Percentiles rank a stretch among this genome's conserved stretches.
These are phyloP conservation scores for Morpho helenor DNA, from an alignment of 2,888 invertebrate genomes.

Conservation along the genomic window DNA sequence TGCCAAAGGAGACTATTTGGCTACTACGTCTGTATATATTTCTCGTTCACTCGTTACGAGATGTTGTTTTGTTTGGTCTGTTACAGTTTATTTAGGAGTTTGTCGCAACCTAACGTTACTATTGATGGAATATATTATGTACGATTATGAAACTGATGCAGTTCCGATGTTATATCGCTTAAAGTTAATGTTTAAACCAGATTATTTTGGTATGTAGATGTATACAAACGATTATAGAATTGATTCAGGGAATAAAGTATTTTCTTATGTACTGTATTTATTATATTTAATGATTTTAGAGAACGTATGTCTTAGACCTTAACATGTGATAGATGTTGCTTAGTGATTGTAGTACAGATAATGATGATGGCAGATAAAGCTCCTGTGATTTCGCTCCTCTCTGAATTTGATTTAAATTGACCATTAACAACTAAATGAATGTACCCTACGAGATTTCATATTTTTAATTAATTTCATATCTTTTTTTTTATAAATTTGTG, in stretches of 20 bases:
- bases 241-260: constrained; percentile 48
- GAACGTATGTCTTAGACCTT: constrained; percentile 25
- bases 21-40: constrained; percentile 40
- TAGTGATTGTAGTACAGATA: too few species aligned
- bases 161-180: constrained; percentile 40
- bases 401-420: too few species aligned
- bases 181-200: constrained; percentile 49
- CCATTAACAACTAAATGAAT: too few species aligned
- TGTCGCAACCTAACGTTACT: constrained; percentile 28
- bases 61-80: constrained; percentile 9
- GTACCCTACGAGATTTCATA: too few species aligned
- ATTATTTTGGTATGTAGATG: constrained; percentile 48
- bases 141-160: constrained; percentile 31
- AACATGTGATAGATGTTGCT: constrained; percentile 1
- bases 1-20: constrained; percentile 50
- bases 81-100: constrained; percentile 20
- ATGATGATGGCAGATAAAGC: too few species aligned
- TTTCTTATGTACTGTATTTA: constrained; percentile 48
- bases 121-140: constrained; percentile 28
- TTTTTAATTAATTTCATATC: too few species aligned
- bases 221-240: constrained; percentile 34
- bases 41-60: constrained; percentile 29
- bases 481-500: too few species aligned
- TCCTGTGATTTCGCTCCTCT: too few species aligned
- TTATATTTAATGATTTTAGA: constrained; percentile 46